Conservation (phyloP, 2,888 invertebrate genomes). For the Leptura quadrifasciata region DNA sequence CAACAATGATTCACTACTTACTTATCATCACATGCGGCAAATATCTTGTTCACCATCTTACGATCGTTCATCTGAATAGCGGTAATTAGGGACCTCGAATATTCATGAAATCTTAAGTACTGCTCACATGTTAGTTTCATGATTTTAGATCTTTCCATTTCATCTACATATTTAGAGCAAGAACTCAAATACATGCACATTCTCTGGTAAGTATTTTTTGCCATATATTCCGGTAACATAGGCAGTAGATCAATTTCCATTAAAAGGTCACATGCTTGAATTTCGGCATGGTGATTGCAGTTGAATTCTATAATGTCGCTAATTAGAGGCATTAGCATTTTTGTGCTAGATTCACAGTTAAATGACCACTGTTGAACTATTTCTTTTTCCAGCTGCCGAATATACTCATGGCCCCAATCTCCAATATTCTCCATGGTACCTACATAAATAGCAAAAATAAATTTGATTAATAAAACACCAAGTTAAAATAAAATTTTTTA, state of each 20-base stretch:
- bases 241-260: constrained; percentile 95
- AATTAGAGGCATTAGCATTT: constrained; percentile 85
- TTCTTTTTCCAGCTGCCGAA: constrained; percentile 93
- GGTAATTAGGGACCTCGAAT: constrained; percentile 89
- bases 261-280: constrained; percentile 97
- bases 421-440: constrained; percentile 91
- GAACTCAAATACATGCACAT: constrained; percentile 92
- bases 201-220: constrained; percentile 90
- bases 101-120: constrained; percentile 90
- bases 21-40: constrained; percentile 89
- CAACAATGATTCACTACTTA: constrained; percentile 79
- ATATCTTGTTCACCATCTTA: constrained; percentile 87
- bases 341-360: constrained; percentile 72
- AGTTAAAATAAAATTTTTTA: not conserved
- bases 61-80: constrained; percentile 93
- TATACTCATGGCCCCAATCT: constrained; percentile 99
- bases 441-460: constrained; percentile 63
- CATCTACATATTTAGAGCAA: constrained; percentile 96
- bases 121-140: constrained; percentile 86
- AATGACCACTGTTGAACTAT: constrained; percentile 89
- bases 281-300: constrained; percentile 98
- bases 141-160: constrained; percentile 89
- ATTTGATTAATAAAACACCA: not conserved
- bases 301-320: constrained; percentile 94
- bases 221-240: constrained; percentile 89